phyloP scores from a whole-genome alignment of 2,113 vertebrate species.

The Hemiprocne comata region DNA sequence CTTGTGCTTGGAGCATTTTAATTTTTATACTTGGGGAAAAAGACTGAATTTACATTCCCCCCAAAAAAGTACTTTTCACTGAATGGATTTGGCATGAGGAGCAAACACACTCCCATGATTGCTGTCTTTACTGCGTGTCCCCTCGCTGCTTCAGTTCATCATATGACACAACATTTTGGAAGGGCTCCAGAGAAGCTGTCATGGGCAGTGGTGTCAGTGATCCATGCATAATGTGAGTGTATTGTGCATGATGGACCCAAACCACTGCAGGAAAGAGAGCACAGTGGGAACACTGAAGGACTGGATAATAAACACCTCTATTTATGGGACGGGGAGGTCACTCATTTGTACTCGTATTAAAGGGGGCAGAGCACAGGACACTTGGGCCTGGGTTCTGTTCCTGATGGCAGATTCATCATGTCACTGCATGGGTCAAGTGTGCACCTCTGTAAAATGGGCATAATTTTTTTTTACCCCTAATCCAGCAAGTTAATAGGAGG shows the following conservation, averaged over 20 bases:
- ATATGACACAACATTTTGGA: slow-evolving; percentile 34
- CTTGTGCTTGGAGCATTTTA: not conserved
- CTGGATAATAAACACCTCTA: not conserved
- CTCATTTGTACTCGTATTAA: not conserved
- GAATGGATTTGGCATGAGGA: not conserved
- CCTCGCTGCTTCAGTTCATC: not conserved
- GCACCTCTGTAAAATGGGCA: not conserved
- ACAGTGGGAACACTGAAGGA: not conserved
- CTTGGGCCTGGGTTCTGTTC: not conserved
- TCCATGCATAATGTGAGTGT: not conserved
- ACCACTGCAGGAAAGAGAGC: not conserved
- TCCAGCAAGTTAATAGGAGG: not conserved
- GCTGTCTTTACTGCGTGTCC: not conserved
- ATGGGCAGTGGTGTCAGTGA: slow-evolving; percentile 8
- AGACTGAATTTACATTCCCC: not conserved
- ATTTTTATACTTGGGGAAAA: not conserved
- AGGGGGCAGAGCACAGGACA: not conserved
- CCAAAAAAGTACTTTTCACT: not conserved
- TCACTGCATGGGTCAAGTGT: not conserved
- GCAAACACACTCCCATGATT: not conserved
- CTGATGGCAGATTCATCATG: not conserved
- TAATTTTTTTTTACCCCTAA: not conserved
- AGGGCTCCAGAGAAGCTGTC: slow-evolving; percentile 29
- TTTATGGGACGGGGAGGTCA: not conserved
- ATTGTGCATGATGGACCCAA: not conserved